These are phyloP conservation scores for Cygnus atratus DNA, from an alignment of 2,113 vertebrate species.

Conservation along the genomic window DNA sequence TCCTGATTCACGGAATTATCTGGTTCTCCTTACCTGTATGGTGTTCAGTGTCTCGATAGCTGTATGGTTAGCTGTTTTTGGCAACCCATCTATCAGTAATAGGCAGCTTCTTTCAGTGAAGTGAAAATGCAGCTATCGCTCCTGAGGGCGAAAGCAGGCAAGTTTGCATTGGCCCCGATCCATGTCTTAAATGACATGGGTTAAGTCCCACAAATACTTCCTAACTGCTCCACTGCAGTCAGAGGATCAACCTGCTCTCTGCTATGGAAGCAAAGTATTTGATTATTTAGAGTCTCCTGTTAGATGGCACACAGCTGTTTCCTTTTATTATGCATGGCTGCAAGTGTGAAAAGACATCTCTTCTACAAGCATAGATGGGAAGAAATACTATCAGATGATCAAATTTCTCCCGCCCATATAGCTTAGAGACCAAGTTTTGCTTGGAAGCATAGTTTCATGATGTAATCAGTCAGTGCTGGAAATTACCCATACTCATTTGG, in stretches of 20 bases:
- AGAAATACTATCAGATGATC: neutral
- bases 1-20: neutral
- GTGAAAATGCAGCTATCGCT: constrained; percentile 37
- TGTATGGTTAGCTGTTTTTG: constrained; percentile 12
- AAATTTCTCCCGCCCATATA: neutral
- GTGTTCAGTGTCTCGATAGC: neutral
- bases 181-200: neutral
- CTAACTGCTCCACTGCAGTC: neutral
- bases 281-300: constrained; percentile 4
- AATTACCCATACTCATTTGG: neutral
- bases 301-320: constrained; percentile 25
- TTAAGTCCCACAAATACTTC: constrained; percentile 34
- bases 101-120: constrained; percentile 22
- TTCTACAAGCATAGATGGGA: neutral
- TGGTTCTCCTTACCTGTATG: constrained; percentile 14
- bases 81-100: neutral
- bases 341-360: neutral
- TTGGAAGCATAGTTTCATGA: neutral
- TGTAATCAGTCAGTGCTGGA: neutral
- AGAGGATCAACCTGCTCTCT: neutral
- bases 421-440: neutral
- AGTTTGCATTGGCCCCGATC: constrained; percentile 44
- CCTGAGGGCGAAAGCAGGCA: constrained; percentile 57
- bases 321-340: neutral
- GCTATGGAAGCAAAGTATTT: constrained; percentile 39